phyloP scores from a whole-genome alignment of 2,888 invertebrate genomes.

The Cryptocephalus primarius region DNA sequence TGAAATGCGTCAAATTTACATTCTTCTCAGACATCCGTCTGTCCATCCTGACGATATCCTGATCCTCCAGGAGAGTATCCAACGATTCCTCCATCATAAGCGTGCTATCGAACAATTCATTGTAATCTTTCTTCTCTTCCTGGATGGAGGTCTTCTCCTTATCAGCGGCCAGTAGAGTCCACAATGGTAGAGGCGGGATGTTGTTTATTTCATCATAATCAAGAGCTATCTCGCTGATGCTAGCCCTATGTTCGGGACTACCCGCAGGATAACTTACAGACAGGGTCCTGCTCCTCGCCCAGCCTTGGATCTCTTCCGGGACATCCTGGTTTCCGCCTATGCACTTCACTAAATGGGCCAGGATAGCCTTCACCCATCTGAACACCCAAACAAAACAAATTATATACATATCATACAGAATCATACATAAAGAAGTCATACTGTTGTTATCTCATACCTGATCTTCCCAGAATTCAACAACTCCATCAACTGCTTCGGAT shows the following conservation, averaged over 20 bases:
- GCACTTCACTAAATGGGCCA: conserved; percentile 88
- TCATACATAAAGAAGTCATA: too few relatives aligned
- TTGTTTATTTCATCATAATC: conserved; percentile 95
- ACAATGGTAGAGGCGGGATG: conserved; percentile 94
- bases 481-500: conserved; percentile 98
- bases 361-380: conserved; percentile 93
- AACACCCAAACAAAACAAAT: not conserved
- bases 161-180: conserved; percentile 92
- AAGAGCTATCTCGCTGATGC: conserved; percentile 76
- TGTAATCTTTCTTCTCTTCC: conserved; percentile 60
- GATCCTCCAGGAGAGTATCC: conserved; percentile 68
- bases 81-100: conserved; percentile 66
- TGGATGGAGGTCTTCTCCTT: conserved; percentile 54
- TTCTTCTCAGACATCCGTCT: conserved; percentile 38
- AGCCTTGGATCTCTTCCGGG: conserved; percentile 48
- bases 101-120: conserved; percentile 78
- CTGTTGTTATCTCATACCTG: conserved; percentile 18
- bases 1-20: conserved; percentile 64
- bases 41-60: conserved; percentile 38
- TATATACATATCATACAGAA: not conserved
- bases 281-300: conserved; percentile 81
- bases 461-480: conserved; percentile 96
- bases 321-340: conserved; percentile 42
- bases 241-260: conserved; percentile 70
- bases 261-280: conserved; percentile 79